Evolutionary conservation across 2,113 vertebrate genomes (phyloP).

Genomic region (Melanerpes aurifrons): DNA sequence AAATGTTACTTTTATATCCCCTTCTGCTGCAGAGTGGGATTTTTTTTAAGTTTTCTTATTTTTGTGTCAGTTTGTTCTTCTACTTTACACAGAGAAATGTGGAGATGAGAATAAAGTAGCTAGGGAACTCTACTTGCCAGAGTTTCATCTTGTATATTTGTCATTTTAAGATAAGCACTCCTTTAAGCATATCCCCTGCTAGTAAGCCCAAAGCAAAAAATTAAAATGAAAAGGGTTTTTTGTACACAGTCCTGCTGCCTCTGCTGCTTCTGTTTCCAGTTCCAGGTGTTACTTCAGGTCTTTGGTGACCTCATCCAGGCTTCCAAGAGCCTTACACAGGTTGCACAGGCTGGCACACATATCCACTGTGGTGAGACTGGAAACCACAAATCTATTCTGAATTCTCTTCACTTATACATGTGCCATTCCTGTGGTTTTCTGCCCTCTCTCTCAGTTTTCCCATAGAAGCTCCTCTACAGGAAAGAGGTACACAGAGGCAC

Average conservation of each 20-base stretch:
- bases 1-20: not conserved
- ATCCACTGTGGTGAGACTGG: not conserved
- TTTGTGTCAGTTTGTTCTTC: not conserved
- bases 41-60: not conserved
- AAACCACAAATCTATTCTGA: not conserved
- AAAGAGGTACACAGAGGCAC: not conserved
- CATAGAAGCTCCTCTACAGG: not conserved
- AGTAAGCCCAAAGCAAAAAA: not conserved
- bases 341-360: rapidly evolving
- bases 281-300: not conserved
- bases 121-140: not conserved
- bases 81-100: not conserved
- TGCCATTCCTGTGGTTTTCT: not conserved
- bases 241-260: not conserved
- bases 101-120: not conserved
- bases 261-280: not conserved
- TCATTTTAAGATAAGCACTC: not conserved
- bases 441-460: not conserved
- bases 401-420: not conserved
- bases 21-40: not conserved
- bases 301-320: rapidly evolving
- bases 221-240: not conserved
- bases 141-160: not conserved
- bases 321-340: not conserved
- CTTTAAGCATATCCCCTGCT: too few species aligned